Evolutionary conservation across 2,797 vertebrate species (phyloP), one percentile per base, ranked within the genome.

Genomic region (Coluber constrictor): DNA sequence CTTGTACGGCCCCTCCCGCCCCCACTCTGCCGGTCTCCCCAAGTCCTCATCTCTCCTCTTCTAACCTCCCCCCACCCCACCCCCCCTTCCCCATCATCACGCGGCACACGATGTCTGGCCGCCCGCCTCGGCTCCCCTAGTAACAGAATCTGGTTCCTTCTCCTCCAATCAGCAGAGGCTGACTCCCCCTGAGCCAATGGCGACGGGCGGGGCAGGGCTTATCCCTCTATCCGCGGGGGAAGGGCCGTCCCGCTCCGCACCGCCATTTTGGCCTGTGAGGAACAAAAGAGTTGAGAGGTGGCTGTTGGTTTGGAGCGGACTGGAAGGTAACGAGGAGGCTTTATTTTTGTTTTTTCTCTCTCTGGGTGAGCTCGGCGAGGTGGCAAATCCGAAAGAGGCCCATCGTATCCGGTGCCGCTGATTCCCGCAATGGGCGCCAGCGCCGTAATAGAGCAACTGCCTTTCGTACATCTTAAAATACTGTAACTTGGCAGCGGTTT

Each of bases 261-360:
- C 97, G 98, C 98, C 98, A 98, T 98, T 95, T 98, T 98, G 96
- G 54, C 95, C 88, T 91, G 90, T 96, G 93, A 95, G 96, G 96
- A 97, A 98, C 98, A 98, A 98, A 97, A 98, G 98, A 96, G 94
- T 91, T 51, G 96, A 96, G 96, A 96, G 96, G 93, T 89, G 18
- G 95, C 27, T 1, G 86, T 88, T 5, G 92, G 16, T 0, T 66
- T 27, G 43, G 93, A 93, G 66, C 15, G 83, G 13, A 66, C 7
- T 43, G 1, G 79, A 95, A 97, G 97, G 97, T 97, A 97, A 96
- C 6, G 7, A 9, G 5, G 29, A 7, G 3, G 23, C 12, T 47
- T 66, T 54, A 20, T 43, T 60, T n/a, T 74, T 5, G 18, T 27
- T 18, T 74, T 74, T 13, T 18, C 27, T 47, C 16, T 3, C 1